These are phyloP conservation scores for Drosophila nigricruria DNA, from an alignment of 2,888 invertebrate species.

Conservation along the genomic window DNA sequence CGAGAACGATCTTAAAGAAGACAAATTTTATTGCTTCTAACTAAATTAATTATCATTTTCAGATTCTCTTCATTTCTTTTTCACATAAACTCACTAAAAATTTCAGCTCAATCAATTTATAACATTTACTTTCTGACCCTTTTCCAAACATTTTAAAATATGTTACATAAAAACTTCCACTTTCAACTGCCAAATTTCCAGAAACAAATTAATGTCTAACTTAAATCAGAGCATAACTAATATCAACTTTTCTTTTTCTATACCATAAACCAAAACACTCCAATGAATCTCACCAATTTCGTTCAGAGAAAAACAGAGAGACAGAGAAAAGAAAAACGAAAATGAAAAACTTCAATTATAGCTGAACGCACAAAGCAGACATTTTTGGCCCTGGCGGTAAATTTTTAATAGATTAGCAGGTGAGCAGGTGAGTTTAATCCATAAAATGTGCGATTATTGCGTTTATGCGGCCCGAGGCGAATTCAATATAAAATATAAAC, in stretches of 20 bases:
- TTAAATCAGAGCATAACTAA: neutral
- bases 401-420: conserved; percentile 73
- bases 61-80: neutral
- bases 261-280: neutral
- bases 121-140: neutral
- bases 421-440: conserved; percentile 81
- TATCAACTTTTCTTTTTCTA: no score
- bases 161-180: neutral
- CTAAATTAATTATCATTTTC: neutral
- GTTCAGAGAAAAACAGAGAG: neutral
- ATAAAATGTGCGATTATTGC: conserved; percentile 82
- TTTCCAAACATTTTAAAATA: neutral
- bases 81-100: neutral
- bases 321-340: neutral
- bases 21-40: no score
- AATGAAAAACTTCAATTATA: conserved; percentile 34
- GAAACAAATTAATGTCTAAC: neutral
- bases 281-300: neutral
- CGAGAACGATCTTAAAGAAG: neutral
- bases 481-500: conserved; percentile 79
- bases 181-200: neutral
- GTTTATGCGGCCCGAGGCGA: conserved; percentile 76
- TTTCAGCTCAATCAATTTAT: neutral
- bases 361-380: conserved; percentile 24
- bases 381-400: conserved; percentile 14